Base-by-base conservation (phyloP, 2,888 invertebrate species). In the Perizoma flavofasciatum region DNA sequence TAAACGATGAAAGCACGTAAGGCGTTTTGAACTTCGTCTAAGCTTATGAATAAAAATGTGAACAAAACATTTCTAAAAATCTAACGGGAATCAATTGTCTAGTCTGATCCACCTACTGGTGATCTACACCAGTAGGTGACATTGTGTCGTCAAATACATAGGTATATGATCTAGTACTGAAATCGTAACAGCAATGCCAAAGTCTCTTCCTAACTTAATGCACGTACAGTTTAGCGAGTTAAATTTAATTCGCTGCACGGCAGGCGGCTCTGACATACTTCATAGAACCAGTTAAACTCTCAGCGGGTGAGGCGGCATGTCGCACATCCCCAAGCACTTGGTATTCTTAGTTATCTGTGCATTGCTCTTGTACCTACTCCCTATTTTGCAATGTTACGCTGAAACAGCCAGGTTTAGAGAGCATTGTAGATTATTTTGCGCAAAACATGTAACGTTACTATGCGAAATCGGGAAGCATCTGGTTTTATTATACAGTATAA, bases 181-280 rank as follows among this genome's bases (percentile, higher is more conserved):
- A 39, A 7, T 4, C 41, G 3, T n/a, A 41, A 9, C 10, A 41
- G 11, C 22, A 33, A 33, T 9, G 33, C 46, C 48, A 48, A 48
- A 35, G 35, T 35, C 6, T 2, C 46, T 7, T 6, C n/a, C 46
- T 33, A 33, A 35, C 37, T 48, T 39, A 50, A 56, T 74, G 73
- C 77, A 75, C 71, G 73, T 69, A 70, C 65, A 63, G 60, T 59
- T 22, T 22, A 22, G 22, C 22, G 69, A 63, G 72, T 71, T 77
- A 76, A 81, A 85, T 79, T 80, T 74, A 83, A 86, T 85, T 83
- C 78, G 62, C 72, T 73, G 72, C 69, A 71, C 69, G 66, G 67
- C 70, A 74, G 79, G 74, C 72, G 71, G 70, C 73, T 73, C 73
- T 80, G 74, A 67, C 7, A 46, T 48, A 53, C 53, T 59, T 63